Evolutionary conservation across 1,140 invertebrate species (phyloP).

Genomic region (Aricia agestis): DNA sequence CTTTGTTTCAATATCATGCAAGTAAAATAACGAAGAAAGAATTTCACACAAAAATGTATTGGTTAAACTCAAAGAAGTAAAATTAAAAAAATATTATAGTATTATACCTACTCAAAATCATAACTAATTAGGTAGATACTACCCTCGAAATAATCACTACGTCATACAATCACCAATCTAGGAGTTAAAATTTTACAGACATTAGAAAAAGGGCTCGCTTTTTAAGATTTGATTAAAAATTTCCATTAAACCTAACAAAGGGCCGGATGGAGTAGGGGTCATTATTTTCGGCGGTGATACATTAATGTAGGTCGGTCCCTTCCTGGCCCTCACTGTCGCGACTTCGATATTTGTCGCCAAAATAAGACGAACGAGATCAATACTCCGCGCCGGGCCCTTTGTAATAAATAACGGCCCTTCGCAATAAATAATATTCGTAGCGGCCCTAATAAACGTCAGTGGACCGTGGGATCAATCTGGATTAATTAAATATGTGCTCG

Average conservation of each 20-base stretch:
- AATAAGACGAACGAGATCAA: not conserved
- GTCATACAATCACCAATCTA: no score
- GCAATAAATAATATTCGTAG: no score
- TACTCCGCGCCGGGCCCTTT: not conserved
- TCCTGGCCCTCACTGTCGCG: not conserved
- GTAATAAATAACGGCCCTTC: not conserved
- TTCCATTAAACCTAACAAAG: not conserved
- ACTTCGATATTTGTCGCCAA: constrained; percentile 7
- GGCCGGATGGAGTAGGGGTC: not conserved
- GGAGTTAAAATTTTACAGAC: no score
- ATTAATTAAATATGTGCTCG: not conserved
- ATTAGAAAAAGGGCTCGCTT: not conserved
- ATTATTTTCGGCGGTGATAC: constrained; percentile 14
- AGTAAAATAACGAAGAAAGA: no score
- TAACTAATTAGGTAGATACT: no score
- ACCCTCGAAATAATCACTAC: not conserved
- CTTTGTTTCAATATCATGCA: no score
- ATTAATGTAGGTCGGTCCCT: constrained; percentile 13
- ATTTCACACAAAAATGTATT: no score
- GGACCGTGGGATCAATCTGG: not conserved
- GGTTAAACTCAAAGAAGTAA: no score
- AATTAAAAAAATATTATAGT: no score
- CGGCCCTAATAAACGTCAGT: not conserved
- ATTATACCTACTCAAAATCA: no score
- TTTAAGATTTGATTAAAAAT: not conserved